These are phyloP conservation scores for Aphrocallistes beatrix DNA, from an alignment of 37 sponge, comb jelly and placozoan species.

Conservation along the genomic window DNA sequence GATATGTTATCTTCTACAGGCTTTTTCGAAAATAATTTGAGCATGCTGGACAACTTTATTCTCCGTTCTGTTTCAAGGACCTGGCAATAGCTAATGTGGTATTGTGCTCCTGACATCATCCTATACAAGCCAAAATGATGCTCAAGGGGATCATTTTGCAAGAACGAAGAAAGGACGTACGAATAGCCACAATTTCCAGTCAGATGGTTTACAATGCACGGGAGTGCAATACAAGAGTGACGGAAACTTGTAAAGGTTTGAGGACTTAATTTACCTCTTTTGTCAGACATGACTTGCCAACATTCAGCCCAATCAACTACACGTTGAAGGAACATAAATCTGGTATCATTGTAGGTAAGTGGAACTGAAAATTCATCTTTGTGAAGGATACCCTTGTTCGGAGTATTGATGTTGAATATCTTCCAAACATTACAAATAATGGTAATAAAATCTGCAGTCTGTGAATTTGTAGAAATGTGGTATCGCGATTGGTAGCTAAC, in stretches of 20 bases:
- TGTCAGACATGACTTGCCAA: background rate
- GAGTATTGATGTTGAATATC: background rate
- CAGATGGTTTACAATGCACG: background rate
- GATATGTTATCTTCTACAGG: background rate
- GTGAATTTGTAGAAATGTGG: background rate
- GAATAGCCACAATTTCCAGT: background rate
- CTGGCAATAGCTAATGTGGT: conserved; percentile 18
- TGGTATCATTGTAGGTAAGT: background rate
- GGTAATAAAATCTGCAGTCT: background rate
- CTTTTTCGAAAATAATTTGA: background rate
- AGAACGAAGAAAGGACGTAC: background rate
- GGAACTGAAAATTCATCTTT: background rate
- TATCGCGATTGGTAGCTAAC: no score
- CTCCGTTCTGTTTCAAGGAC: background rate
- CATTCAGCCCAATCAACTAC: background rate
- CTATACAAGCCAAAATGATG: conserved; percentile 5
- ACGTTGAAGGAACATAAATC: background rate
- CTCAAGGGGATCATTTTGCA: conserved; percentile 3
- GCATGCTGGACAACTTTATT: background rate
- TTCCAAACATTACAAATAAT: background rate
- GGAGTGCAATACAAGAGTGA: background rate
- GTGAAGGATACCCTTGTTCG: background rate
- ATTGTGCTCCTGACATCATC: conserved; percentile 15
- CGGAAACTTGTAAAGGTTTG: conserved; percentile 19
- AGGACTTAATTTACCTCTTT: background rate